A percentile compares a stretch with the other conserved stretches of the same genome.
phyloP scores from a whole-genome alignment of 2,797 vertebrate genomes.

The Octomys mimax region DNA sequence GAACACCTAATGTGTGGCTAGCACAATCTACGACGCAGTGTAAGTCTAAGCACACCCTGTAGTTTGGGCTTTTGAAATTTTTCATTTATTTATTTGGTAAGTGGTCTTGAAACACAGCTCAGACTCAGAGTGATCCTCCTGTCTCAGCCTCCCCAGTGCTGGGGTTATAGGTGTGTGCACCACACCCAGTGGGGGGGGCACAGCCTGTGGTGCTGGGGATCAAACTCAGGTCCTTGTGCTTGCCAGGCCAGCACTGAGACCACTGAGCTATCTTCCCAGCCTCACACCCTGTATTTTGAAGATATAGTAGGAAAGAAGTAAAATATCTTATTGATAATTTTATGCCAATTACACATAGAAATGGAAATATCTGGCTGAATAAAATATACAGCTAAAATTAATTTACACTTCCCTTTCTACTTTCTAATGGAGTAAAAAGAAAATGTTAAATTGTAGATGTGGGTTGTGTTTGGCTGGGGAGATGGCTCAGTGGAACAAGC shows the following conservation, averaged over 20 bases:
- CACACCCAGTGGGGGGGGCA: too few species aligned
- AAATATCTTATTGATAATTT: slow-evolving; percentile 11
- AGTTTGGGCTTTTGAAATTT: background rate
- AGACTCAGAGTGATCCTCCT: too few species aligned
- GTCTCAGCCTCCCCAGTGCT: too few species aligned
- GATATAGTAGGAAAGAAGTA: background rate
- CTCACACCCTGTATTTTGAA: background rate
- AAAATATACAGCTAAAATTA: slow-evolving; percentile 13
- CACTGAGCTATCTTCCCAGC: too few species aligned
- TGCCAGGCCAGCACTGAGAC: too few species aligned
- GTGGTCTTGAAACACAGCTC: too few species aligned
- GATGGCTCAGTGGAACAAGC: too few species aligned
- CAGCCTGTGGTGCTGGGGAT: too few species aligned
- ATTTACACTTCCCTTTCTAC: slow-evolving; percentile 6
- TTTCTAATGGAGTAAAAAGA: background rate
- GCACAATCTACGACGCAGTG: background rate
- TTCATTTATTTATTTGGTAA: too few species aligned
- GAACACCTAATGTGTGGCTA: slow-evolving; percentile 3
- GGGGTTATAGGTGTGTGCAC: too few species aligned
- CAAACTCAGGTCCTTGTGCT: too few species aligned
- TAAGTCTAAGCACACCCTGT: background rate
- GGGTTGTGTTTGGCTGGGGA: background rate
- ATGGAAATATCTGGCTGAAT: slow-evolving; percentile 4
- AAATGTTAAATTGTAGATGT: slow-evolving; percentile 1
- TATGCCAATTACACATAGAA: background rate